Base-by-base conservation (phyloP, 30 jellyfish, hydroid and myxozoan genomes). In the Aurelia coerulea region DNA sequence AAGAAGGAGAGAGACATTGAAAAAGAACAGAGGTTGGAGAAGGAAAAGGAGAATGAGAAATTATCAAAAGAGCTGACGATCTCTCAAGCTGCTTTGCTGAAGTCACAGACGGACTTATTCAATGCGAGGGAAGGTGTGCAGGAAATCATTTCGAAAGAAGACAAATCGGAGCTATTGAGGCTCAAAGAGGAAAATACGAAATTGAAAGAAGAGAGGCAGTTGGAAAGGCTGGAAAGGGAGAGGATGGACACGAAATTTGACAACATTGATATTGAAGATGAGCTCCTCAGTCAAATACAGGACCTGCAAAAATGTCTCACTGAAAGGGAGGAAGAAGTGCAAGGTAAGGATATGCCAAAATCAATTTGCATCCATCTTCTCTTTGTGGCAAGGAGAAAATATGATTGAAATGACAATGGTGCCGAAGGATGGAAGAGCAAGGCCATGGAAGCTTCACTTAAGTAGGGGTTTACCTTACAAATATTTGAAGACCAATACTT, bases 1-100 rank as follows among this genome's bases (percentile, higher is more conserved):
- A 78, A 88, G 78, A 86, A 69, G 39, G 95, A 86, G 19, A 66
- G 73, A 41, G 80, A 86, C 14, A 29, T 49, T 2, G 95, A 86
- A 58, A 86, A 42, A 29, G 90, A 86, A 42, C 59, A 17, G 42
- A 54, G 80, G 39, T 29, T 42, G 19, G 52, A 67, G 19, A 5
- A 56, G 13, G 95, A 76, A 62, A 19, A 65, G 62, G 65, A 75
- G 18, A 46, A 19, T 56, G 90, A 76, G 19, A 32, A 56, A 19
- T 49, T 68, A 2, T 64, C 49, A 12, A 23, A 41, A 11, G 74
- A 74, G 58, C 88, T 54, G 41, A 68, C 51, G n/a, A 80, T 41
- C 4, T 65, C 15, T 12, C 16, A 49, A 10, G 15, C 56, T 11
- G 56, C 64, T 31, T 78, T 60, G 39, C 23, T 54, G 23, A 60